Conservation (phyloP, 2,113 vertebrate species). For the Herpetotheres cachinnans region DNA sequence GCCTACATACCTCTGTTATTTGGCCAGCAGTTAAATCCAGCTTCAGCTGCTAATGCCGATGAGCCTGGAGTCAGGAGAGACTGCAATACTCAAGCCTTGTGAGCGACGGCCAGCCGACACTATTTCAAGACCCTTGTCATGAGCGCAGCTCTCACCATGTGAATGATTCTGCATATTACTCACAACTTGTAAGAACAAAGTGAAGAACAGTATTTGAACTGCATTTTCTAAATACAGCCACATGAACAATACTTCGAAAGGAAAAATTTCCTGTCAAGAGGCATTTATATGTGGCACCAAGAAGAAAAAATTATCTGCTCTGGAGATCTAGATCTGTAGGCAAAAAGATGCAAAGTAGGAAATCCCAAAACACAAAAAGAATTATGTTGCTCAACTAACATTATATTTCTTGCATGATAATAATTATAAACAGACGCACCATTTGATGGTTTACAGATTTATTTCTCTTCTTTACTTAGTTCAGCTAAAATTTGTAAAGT, state of each 20-base stretch:
- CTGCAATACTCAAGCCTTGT: neutral
- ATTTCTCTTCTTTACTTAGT: neutral
- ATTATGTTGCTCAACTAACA: constrained; percentile 28
- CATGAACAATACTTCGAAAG: neutral
- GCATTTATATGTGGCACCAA: neutral
- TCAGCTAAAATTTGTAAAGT: constrained; percentile 21
- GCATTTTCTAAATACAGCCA: neutral
- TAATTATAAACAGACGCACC: constrained; percentile 23
- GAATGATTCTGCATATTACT: neutral
- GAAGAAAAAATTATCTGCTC: neutral
- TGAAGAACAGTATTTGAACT: neutral
- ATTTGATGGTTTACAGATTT: constrained; percentile 25
- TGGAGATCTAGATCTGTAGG: constrained; percentile 12
- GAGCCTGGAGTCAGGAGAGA: neutral
- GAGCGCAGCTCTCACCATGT: neutral
- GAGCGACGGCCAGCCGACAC: neutral
- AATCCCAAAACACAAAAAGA: constrained; percentile 56
- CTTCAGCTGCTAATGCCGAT: neutral
- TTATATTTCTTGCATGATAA: constrained; percentile 11
- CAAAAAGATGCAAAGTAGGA: constrained; percentile 36
- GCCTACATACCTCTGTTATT: neutral
- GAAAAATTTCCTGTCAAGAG: neutral
- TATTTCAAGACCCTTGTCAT: neutral
- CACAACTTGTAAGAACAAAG: neutral
- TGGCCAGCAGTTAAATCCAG: neutral